Evolutionary conservation across 2,113 vertebrate species (phyloP).

Genomic region (Engystomops pustulosus): DNA sequence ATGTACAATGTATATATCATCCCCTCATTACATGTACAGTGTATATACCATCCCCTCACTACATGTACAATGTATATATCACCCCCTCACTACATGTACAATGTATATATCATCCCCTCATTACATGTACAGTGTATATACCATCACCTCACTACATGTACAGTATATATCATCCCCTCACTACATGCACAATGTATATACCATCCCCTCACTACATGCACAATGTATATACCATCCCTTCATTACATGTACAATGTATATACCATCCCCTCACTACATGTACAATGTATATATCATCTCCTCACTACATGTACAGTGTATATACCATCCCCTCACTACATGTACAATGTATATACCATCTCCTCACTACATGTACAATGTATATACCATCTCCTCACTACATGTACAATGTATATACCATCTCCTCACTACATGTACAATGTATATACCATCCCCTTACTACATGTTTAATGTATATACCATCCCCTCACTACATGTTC

Average conservation of each 20-base stretch:
- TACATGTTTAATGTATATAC: too few species aligned
- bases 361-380: not conserved
- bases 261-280: too few species aligned
- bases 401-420: too few species aligned
- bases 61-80: not conserved
- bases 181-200: not conserved
- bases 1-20: constrained; percentile 19
- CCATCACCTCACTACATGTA: not conserved
- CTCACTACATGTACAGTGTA: not conserved
- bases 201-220: not conserved
- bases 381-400: not conserved
- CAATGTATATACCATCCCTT: not conserved
- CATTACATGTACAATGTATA: too few species aligned
- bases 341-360: not conserved
- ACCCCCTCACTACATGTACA: not conserved
- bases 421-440: too few species aligned
- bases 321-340: not conserved
- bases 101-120: not conserved
- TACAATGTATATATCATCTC: not conserved
- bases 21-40: not conserved
- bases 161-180: not conserved
- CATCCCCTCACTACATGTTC: too few species aligned
- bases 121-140: not conserved
- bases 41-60: not conserved
- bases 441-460: too few species aligned